Evolutionary conservation across 2,797 vertebrate genomes (phyloP), one percentile per base, ranked within the genome.

Genomic region (Graptemys geographica): DNA sequence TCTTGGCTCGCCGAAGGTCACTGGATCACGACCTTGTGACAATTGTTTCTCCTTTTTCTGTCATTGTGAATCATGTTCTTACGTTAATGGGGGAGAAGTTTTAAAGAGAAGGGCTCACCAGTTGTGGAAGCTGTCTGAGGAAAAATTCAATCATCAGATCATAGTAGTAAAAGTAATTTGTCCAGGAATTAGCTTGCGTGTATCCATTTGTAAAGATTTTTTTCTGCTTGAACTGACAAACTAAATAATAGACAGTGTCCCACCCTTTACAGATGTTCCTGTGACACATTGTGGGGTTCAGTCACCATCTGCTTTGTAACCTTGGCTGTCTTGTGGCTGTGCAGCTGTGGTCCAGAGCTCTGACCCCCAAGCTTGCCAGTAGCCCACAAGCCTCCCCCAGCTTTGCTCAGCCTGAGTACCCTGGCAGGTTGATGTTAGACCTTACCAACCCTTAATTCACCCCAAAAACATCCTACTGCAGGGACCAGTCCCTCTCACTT

Each of bases 1-100:
- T 96, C 86, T 79, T 89, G 92, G 96, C 83, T 97, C 95, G 97
- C 94, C 83, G 85, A 95, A 98, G 98, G 98, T 98, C 98, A 98
- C 96, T 97, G 96, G 97, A 98, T 86, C 92, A 80, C 93, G 98
- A 98, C 98, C 98, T 98, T 83, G 56, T 37, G 82, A 85, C 92
- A 90, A 85, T 3, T 8, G 47, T 85, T 93, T 87, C 56, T 72
- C 47, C 53, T 89, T 86, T 69, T 80, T 83, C 83, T 91, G 87
- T 55, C 83, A 74, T 72, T 57, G 5, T 81, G 90, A 92, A 79
- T 84, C 62, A 28, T 53, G 52, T 57, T 59, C 72, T 89, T 33
- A 62, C 53, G 18, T 52, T 52, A 92, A n/a, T 1, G 25, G 31
- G 93, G 59, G 81, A 65, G 65, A 88, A 53, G 81, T 84, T 85